These are phyloP conservation scores for Pampus argenteus DNA, from an alignment of 2,797 vertebrate genomes.

Conservation along the genomic window DNA sequence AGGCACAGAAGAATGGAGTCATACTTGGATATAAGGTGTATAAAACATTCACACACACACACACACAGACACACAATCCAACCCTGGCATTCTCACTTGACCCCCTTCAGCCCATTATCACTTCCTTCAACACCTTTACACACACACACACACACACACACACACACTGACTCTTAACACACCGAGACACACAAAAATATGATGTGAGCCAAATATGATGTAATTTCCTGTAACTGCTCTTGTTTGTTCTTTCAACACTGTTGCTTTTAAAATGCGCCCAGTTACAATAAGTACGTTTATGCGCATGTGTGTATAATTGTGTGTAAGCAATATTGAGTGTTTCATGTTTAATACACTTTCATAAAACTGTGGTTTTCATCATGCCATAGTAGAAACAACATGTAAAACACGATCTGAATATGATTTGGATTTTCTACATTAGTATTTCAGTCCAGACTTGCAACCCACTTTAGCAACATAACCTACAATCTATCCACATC, in stretches of 20 bases:
- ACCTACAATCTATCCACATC: conserved; percentile 15
- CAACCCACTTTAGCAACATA: conserved; percentile 27
- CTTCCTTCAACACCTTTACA: conserved; percentile 28
- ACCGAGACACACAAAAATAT: conserved; percentile 26
- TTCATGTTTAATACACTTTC: conserved; percentile 51
- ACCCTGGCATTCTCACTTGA: conserved; percentile 36
- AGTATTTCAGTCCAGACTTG: conserved; percentile 34
- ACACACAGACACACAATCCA: conserved; percentile 11
- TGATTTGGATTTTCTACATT: conserved; percentile 25
- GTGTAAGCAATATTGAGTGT: conserved; percentile 34
- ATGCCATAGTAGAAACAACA: conserved; percentile 50
- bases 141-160: not conserved
- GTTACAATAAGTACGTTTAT: conserved; percentile 26
- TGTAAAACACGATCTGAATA: conserved; percentile 6
- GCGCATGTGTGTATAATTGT: conserved; percentile 27
- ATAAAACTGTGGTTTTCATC: conserved; percentile 40
- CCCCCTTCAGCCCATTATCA: conserved; percentile 52
- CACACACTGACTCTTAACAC: conserved; percentile 21
- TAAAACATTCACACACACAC: conserved; percentile 39
- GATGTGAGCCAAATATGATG: conserved; percentile 68
- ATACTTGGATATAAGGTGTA: conserved; percentile 95
- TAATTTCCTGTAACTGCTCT: conserved; percentile 76
- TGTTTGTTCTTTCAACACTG: conserved; percentile 49
- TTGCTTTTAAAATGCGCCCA: conserved; percentile 49
- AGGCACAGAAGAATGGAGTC: conserved; percentile 91